Conservation (phyloP, 2,797 vertebrate species). For the Bovichtus diacanthus region DNA sequence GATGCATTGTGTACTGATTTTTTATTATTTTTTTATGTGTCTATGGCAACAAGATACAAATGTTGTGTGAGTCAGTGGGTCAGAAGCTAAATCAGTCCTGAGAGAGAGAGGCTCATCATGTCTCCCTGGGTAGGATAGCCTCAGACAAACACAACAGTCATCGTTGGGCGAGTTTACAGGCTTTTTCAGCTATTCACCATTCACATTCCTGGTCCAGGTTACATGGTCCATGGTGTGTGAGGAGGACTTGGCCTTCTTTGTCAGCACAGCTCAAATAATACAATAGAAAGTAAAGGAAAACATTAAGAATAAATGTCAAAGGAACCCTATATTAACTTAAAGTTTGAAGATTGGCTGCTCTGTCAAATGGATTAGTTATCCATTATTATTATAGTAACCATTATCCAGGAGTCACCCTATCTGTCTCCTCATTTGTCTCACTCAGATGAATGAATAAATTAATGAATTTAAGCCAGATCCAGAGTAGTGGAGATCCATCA, state of each 20-base stretch:
- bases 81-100: conserved; percentile 41
- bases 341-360: background rate
- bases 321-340: conserved; percentile 3
- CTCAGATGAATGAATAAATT: background rate
- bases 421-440: no score
- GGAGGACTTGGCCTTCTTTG: conserved; percentile 13
- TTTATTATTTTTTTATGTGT: conserved; percentile 45
- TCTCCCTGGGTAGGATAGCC: conserved; percentile 27
- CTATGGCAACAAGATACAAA: conserved; percentile 50
- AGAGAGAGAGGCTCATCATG: conserved; percentile 35
- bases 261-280: conserved; percentile 12
- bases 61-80: conserved; percentile 59
- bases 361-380: background rate
- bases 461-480: background rate
- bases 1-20: conserved; percentile 8
- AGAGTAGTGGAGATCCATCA: background rate
- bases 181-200: conserved; percentile 29
- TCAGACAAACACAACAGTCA: conserved; percentile 50
- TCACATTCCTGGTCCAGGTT: conserved; percentile 30
- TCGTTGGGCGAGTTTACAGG: conserved; percentile 34
- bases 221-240: conserved; percentile 26
- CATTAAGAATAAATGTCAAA: background rate
- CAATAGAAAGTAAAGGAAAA: background rate
- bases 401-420: background rate
- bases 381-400: no score